These are phyloP conservation scores for Ceyx cyanopectus DNA, from an alignment of 2,113 vertebrate genomes.

Conservation along the genomic window DNA sequence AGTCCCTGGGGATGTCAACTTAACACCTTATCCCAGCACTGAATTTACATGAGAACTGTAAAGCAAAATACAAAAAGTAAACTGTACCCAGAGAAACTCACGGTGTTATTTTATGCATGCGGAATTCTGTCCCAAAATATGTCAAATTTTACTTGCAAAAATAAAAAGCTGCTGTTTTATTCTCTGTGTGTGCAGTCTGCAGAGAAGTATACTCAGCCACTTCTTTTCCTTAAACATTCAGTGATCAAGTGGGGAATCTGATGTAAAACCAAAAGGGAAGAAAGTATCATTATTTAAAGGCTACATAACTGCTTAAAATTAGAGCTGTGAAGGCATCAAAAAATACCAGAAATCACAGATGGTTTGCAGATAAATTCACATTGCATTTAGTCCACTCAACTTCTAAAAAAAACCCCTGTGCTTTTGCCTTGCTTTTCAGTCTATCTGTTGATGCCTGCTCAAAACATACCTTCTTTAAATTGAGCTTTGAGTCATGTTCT, in stretches of 20 bases:
- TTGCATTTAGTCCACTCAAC: constrained; percentile 79
- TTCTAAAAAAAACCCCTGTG: constrained; percentile 68
- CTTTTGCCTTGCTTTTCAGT: constrained; percentile 75
- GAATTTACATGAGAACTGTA: constrained; percentile 43
- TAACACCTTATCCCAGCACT: constrained; percentile 20
- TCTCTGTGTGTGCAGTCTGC: constrained; percentile 64
- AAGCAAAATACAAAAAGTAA: constrained; percentile 58
- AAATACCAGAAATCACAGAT: constrained; percentile 83
- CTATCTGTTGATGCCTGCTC: constrained; percentile 76
- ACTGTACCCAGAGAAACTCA: constrained; percentile 57
- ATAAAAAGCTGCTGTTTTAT: constrained; percentile 77
- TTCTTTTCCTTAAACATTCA: constrained; percentile 74
- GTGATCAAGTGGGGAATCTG: constrained; percentile 72
- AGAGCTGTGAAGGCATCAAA: constrained; percentile 79
- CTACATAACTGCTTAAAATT: constrained; percentile 83
- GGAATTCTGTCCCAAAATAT: constrained; percentile 74
- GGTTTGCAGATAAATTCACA: constrained; percentile 79
- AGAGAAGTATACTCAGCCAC: constrained; percentile 64
- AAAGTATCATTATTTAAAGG: constrained; percentile 82
- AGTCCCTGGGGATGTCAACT: neutral
- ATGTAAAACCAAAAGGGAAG: constrained; percentile 71
- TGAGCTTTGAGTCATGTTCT: constrained; percentile 76
- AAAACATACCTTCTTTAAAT: constrained; percentile 75
- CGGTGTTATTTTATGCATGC: constrained; percentile 72
- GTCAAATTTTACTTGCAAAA: constrained; percentile 82